Conservation (phyloP, 92 coral and sea anemone species). For the Paragorgia papillata region DNA sequence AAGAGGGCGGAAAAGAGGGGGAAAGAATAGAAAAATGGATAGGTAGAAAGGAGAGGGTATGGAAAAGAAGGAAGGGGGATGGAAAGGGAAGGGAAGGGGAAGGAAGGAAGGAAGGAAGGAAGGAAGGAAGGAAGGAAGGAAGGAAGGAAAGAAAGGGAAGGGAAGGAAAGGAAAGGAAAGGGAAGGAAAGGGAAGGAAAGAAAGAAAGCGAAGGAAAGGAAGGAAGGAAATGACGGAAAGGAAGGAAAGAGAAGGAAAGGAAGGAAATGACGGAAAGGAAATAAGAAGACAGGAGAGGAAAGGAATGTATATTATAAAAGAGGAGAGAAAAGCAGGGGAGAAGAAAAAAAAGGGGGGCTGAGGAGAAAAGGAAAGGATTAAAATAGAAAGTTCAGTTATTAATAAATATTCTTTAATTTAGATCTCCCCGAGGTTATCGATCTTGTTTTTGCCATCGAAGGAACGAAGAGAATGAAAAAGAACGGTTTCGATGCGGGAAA, state of each 20-base stretch:
- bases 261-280: too few relatives aligned
- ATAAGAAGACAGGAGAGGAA: too few relatives aligned
- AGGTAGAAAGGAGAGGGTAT: conserved; percentile 15
- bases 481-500: conserved; percentile 27
- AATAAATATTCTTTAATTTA: too few relatives aligned
- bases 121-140: conserved; percentile 17
- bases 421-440: conserved; percentile 26
- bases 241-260: conserved; percentile 63
- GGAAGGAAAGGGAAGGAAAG: conserved; percentile 63
- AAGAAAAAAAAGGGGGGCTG: background rate
- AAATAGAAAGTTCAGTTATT: too few relatives aligned
- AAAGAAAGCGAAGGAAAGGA: conserved; percentile 51
- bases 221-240: conserved; percentile 65
- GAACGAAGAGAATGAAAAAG: conserved; percentile 24
- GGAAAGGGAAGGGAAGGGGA: background rate
- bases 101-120: conserved; percentile 35
- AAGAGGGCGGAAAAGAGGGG: too few relatives aligned
- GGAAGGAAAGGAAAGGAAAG: conserved; percentile 43
- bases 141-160: conserved; percentile 28
- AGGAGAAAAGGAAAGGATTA: too few relatives aligned
- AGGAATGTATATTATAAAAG: too few relatives aligned
- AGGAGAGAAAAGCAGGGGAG: too few relatives aligned
- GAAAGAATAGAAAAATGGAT: background rate
- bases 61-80: too few relatives aligned
- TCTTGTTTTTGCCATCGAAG: conserved; percentile 52